A percentile compares a stretch with the other conserved stretches of the same genome.
Conservation (phyloP, 2,113 vertebrate genomes). For the Cryptotis parvus region DNA sequence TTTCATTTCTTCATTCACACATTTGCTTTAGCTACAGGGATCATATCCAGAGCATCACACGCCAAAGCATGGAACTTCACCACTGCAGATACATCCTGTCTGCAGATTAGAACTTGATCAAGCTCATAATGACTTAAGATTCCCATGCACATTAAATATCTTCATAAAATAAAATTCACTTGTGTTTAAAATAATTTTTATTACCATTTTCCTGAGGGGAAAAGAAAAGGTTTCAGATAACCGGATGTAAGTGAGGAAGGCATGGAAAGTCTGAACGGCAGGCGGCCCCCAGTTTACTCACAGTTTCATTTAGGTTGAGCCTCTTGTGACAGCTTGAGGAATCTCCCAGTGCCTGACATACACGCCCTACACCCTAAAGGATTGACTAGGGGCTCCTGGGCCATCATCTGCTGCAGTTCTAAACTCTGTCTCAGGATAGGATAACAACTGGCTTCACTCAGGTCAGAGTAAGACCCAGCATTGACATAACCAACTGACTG, state of each 20-base stretch:
- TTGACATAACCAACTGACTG: conserved; percentile 28
- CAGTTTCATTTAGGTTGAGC: not conserved
- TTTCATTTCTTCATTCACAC: not conserved
- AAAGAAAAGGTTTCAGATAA: not conserved
- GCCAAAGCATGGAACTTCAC: too few species aligned
- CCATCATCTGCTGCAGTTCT: not conserved
- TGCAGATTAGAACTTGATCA: not conserved
- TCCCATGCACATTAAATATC: conserved; percentile 24
- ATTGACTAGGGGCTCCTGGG: not conserved
- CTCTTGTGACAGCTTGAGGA: conserved; percentile 28
- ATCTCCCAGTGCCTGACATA: not conserved
- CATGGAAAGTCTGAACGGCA: not conserved
- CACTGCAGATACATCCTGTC: not conserved
- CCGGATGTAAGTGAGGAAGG: not conserved
- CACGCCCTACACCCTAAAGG: not conserved
- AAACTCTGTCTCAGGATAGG: not conserved
- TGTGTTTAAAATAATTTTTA: not conserved
- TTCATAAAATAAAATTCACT: not conserved
- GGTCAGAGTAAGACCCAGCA: conserved; percentile 67
- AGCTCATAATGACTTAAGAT: not conserved
- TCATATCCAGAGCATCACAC: too few species aligned
- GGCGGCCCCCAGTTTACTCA: not conserved
- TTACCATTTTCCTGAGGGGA: not conserved
- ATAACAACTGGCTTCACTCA: not conserved
- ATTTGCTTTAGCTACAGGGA: too few species aligned